These are phyloP conservation scores for Anneissia japonica DNA, from an alignment of 35 echinoderm and acorn worm species.

Conservation along the genomic window DNA sequence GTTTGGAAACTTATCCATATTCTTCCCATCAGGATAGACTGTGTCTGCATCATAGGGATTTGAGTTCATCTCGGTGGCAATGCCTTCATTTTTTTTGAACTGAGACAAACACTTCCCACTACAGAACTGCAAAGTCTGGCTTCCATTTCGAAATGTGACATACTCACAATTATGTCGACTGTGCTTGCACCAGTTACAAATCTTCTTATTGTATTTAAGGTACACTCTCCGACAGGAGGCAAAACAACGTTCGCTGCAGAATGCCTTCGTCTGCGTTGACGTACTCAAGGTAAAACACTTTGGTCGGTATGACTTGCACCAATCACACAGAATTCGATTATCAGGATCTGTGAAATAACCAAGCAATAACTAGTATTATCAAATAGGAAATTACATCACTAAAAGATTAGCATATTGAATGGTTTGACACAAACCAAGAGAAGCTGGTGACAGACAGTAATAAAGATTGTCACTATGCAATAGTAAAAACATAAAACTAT, in stretches of 20 bases:
- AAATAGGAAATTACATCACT: too few species aligned
- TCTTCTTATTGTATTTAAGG: slow-evolving; percentile 59
- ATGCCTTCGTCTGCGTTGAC: slow-evolving; percentile 65
- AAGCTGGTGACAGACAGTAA: too few species aligned
- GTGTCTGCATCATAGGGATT: background rate
- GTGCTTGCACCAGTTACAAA: slow-evolving; percentile 79
- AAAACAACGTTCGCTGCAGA: slow-evolving; percentile 97
- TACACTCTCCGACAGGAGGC: slow-evolving; percentile 64
- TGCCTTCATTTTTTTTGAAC: slow-evolving; percentile 51
- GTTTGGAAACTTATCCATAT: background rate
- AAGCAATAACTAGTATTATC: too few species aligned
- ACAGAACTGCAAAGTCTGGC: slow-evolving; percentile 69
- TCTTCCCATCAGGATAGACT: slow-evolving; percentile 23
- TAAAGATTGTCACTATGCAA: too few species aligned
- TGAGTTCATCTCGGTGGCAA: too few species aligned
- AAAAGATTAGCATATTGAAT: too few species aligned
- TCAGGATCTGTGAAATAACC: background rate
- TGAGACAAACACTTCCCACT: slow-evolving; percentile 67
- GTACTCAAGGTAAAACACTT: slow-evolving; percentile 96
- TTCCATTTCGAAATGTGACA: slow-evolving; percentile 29
- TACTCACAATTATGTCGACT: slow-evolving; percentile 60
- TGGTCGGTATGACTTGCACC: slow-evolving; percentile 74
- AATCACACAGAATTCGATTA: slow-evolving; percentile 69
- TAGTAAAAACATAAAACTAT: too few species aligned
- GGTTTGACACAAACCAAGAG: too few species aligned